Evolutionary conservation across 2,888 invertebrate species (phyloP).

Genomic region (Lasioglossum morio): DNA sequence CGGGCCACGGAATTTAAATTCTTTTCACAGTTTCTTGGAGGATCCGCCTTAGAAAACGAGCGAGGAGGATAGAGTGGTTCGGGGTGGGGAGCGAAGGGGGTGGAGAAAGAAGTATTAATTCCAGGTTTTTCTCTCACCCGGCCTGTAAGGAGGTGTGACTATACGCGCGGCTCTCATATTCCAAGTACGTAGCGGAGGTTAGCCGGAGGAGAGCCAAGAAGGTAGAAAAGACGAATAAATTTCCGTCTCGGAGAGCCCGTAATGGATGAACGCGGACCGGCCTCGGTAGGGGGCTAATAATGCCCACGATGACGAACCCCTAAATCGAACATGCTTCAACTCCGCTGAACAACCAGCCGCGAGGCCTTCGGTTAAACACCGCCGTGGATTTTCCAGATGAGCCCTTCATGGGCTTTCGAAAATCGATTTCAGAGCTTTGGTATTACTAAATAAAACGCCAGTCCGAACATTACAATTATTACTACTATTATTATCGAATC

Average conservation of each 20-base stretch:
- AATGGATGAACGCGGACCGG: constrained; percentile 66
- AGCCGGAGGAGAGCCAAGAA: constrained; percentile 45
- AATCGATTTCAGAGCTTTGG: background rate
- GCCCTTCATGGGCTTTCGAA: background rate
- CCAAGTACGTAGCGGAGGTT: constrained; percentile 59
- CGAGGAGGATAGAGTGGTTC: constrained; percentile 38
- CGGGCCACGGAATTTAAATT: constrained; percentile 71
- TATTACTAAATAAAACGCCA: background rate
- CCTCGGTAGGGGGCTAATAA: constrained; percentile 54
- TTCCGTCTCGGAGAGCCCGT: constrained; percentile 63
- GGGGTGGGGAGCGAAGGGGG: background rate
- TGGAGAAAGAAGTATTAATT: constrained; percentile 72
- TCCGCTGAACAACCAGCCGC: background rate
- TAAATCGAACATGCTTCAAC: constrained; percentile 54
- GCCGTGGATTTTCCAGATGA: background rate
- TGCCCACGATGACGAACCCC: constrained; percentile 61
- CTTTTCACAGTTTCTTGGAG: constrained; percentile 68
- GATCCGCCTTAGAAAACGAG: constrained; percentile 66
- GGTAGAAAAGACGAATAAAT: constrained; percentile 70
- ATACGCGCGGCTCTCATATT: constrained; percentile 67
- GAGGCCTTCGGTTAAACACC: background rate
- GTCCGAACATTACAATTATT: background rate
- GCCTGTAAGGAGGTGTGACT: constrained; percentile 70
- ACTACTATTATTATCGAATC: background rate
- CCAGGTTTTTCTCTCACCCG: constrained; percentile 63